Conservation (phyloP, 2,113 vertebrate genomes). For the Dicaeum eximium region DNA sequence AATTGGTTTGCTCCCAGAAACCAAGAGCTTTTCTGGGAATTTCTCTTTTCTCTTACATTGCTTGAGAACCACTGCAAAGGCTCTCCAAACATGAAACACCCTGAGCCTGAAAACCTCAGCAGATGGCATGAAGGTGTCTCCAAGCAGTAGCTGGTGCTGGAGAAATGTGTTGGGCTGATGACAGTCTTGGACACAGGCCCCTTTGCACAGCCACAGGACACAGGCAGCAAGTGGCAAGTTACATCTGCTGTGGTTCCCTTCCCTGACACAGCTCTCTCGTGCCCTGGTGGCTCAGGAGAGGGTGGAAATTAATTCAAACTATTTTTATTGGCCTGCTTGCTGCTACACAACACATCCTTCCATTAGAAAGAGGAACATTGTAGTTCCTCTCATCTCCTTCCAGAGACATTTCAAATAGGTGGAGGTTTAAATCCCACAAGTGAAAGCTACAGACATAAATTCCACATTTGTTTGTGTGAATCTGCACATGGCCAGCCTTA, state of each 20-base stretch:
- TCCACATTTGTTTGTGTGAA: slow-evolving; percentile 54
- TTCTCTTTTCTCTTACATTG: background rate
- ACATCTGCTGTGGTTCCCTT: background rate
- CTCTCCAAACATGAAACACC: background rate
- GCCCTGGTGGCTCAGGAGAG: background rate
- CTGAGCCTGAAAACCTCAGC: background rate
- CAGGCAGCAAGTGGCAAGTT: rapidly evolving
- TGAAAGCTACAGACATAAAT: slow-evolving; percentile 41
- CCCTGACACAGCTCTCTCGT: background rate
- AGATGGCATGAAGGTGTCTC: background rate
- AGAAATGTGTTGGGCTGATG: background rate
- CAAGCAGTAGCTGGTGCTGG: background rate
- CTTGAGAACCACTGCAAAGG: background rate
- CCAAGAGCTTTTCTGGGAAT: background rate
- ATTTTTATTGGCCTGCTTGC: background rate
- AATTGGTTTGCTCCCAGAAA: background rate
- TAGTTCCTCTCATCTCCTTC: slow-evolving; percentile 19
- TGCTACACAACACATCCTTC: background rate
- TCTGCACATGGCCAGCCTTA: slow-evolving; percentile 30
- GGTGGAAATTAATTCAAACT: background rate
- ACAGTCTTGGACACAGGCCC: background rate
- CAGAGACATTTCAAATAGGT: slow-evolving; percentile 40
- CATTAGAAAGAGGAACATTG: background rate
- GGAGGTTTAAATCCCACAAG: slow-evolving; percentile 39
- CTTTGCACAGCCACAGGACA: background rate